Evolutionary conservation across 2,888 invertebrate genomes (phyloP).

Genomic region (Drosophila borborema): DNA sequence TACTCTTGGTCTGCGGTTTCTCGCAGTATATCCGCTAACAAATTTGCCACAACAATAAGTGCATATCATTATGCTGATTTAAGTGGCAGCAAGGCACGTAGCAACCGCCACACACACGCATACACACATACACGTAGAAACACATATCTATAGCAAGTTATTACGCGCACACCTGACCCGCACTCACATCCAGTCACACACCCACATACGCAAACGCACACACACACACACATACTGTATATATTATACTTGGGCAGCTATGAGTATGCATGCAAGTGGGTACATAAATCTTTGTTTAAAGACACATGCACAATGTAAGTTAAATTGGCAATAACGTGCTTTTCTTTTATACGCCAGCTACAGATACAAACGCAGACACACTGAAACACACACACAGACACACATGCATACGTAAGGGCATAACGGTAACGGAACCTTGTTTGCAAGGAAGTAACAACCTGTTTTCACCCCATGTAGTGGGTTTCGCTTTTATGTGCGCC

Average conservation of each 20-base stretch:
- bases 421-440: slow-evolving; percentile 82
- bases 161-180: slow-evolving; percentile 74
- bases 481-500: slow-evolving; percentile 65
- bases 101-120: slow-evolving; percentile 47
- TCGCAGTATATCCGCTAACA: slow-evolving; percentile 76
- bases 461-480: slow-evolving; percentile 78
- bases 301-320: slow-evolving; percentile 79
- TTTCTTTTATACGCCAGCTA: slow-evolving; percentile 75
- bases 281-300: slow-evolving; percentile 80
- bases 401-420: slow-evolving; percentile 56
- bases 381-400: slow-evolving; percentile 27
- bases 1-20: slow-evolving; percentile 55
- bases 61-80: slow-evolving; percentile 79
- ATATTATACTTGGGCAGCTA: slow-evolving; percentile 42
- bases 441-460: slow-evolving; percentile 81
- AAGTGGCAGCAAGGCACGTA: slow-evolving; percentile 68
- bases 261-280: slow-evolving; percentile 76
- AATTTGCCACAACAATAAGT: slow-evolving; percentile 80
- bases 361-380: slow-evolving; percentile 29
- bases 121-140: slow-evolving; percentile 8
- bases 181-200: slow-evolving; percentile 8
- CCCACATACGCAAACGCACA: slow-evolving; percentile 20
- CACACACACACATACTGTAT: slow-evolving; percentile 23
- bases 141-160: slow-evolving; percentile 71
- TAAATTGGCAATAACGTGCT: slow-evolving; percentile 80